Evolutionary conservation across 2,113 vertebrate genomes (phyloP).

Genomic region (Cyanistes caeruleus): DNA sequence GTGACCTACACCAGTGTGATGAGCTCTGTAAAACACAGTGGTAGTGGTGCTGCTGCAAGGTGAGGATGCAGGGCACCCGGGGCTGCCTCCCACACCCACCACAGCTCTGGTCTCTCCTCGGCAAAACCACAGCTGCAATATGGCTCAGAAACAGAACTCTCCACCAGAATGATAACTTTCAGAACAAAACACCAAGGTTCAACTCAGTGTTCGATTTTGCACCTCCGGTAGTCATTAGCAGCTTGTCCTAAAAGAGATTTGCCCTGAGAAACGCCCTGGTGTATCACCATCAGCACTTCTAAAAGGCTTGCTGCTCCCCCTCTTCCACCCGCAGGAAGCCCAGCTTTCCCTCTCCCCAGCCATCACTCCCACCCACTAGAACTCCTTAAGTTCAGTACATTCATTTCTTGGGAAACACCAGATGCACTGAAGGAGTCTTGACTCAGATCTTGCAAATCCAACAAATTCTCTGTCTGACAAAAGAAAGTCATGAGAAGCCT

Average conservation of each 20-base stretch:
- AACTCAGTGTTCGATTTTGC: background rate
- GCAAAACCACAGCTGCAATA: background rate
- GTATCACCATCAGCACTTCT: background rate
- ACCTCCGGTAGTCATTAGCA: background rate
- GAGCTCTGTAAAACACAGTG: background rate
- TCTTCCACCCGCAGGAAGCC: background rate
- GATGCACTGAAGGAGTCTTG: constrained; percentile 61
- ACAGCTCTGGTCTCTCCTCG: fast-evolving
- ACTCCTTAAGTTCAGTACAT: constrained; percentile 23
- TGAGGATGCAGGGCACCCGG: background rate
- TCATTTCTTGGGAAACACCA: constrained; percentile 44
- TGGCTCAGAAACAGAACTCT: background rate
- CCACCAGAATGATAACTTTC: background rate
- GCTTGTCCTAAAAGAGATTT: background rate
- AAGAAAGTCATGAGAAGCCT: constrained; percentile 7
- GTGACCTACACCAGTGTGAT: background rate
- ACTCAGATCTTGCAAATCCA: constrained; percentile 46
- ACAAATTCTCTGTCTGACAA: constrained; percentile 14
- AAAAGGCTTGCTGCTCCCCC: background rate
- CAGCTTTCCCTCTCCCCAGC: background rate
- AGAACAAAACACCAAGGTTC: background rate
- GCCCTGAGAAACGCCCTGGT: background rate
- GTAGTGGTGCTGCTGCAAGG: background rate
- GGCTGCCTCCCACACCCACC: background rate
- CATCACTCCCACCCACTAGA: background rate